phyloP scores from a whole-genome alignment of 2,888 invertebrate genomes.

The Tipula unca region DNA sequence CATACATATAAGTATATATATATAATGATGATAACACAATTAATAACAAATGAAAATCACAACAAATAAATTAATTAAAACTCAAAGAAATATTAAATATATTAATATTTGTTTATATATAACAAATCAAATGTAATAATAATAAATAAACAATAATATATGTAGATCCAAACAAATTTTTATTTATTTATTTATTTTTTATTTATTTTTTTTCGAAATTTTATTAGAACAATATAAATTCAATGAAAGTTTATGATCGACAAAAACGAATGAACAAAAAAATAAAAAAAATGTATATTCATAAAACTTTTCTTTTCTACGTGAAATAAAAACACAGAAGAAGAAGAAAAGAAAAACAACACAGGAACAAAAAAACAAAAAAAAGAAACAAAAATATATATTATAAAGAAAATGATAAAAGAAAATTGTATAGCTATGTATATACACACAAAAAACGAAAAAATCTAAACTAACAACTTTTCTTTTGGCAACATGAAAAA shows the following conservation, averaged over 20 bases:
- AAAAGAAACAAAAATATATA: slow-evolving; percentile 8
- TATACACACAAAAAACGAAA: not conserved
- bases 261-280: slow-evolving; percentile 14
- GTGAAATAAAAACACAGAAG: not conserved
- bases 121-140: not conserved
- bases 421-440: not conserved
- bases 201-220: not conserved
- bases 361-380: not conserved
- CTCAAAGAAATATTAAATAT: not conserved
- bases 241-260: slow-evolving; percentile 14
- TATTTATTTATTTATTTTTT: not conserved
- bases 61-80: not conserved
- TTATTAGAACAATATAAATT: slow-evolving; percentile 14
- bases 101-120: not conserved
- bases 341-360: not conserved
- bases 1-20: too few relatives aligned
- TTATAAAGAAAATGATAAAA: not conserved
- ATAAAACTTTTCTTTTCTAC: slow-evolving; percentile 14
- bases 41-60: not conserved
- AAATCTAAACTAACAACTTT: not conserved
- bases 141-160: not conserved
- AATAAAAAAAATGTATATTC: not conserved
- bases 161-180: not conserved
- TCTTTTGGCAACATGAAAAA: not conserved
- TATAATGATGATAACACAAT: not conserved